phyloP scores from a whole-genome alignment of 2,888 invertebrate species.

The Philereme vetulata region DNA sequence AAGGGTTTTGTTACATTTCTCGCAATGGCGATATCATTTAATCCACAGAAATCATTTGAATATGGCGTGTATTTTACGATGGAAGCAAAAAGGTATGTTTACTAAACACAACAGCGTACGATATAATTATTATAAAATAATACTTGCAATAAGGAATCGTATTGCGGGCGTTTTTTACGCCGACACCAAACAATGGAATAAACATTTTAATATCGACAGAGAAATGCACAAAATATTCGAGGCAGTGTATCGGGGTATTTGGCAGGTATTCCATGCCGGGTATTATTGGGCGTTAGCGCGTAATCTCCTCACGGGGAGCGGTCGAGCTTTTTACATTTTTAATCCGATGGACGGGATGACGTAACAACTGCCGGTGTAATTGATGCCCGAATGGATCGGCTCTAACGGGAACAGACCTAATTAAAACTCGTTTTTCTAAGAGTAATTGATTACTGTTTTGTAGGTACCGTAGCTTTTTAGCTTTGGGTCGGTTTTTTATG shows the following conservation, averaged over 20 bases:
- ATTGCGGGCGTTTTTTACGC: conserved; percentile 6
- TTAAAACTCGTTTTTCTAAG: conserved; percentile 22
- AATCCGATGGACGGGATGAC: conserved; percentile 35
- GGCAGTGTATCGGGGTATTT: conserved; percentile 26
- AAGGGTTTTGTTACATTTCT: not conserved
- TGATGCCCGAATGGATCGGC: conserved; percentile 24
- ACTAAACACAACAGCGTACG: not conserved
- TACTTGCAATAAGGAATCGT: not conserved
- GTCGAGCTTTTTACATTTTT: conserved; percentile 43
- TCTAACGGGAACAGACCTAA: conserved; percentile 34
- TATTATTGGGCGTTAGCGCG: conserved; percentile 48
- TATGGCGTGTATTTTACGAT: not conserved
- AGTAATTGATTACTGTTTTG: conserved; percentile 21
- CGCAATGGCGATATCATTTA: conserved; percentile 1
- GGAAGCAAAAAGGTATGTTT: not conserved
- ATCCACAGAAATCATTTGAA: not conserved
- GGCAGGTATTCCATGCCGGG: conserved; percentile 46
- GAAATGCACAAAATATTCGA: conserved; percentile 20
- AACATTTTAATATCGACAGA: conserved; percentile 25
- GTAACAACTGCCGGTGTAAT: conserved; percentile 23
- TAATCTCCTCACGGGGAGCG: conserved; percentile 44
- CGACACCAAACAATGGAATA: conserved; percentile 17
- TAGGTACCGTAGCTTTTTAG: no score
- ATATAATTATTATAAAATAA: not conserved
- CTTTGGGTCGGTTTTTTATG: no score